Evolutionary conservation across 2,888 invertebrate species (phyloP), one percentile per base, ranked within the genome.

Genomic region (Hydriomena furcata): DNA sequence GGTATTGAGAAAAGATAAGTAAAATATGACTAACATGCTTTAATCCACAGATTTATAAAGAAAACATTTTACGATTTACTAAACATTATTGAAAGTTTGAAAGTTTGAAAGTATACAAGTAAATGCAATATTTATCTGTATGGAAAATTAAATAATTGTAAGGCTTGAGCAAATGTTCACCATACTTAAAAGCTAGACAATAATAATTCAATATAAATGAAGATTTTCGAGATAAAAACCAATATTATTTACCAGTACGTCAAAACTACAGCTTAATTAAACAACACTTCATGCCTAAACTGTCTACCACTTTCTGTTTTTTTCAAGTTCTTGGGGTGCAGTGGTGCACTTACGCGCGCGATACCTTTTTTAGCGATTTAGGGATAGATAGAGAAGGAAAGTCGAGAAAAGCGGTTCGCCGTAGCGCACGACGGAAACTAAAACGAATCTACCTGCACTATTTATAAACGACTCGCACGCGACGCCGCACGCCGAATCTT

Each of bases 371-470:
- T 24, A 23, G 5, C 10, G 20, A 30, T 23, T 10, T 21, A 13
- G 11, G 12, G 27, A 12, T n/a, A n/a, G n/a, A n/a, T n/a, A 30
- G 12, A 23, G 24, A 13, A 32, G 37, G 23, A 17, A 32, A 12
- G 40, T 28, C 38, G 36, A 28, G 23, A 28, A 17, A 20, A 17
- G 21, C 50, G 37, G 43, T 25, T 31, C 52, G 21, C 31, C 41
- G 10, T 20, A 42, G 23, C 57, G 48, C 41, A 37, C 53, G 21
- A 25, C 45, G 34, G 36, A 37, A 37, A 41, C 50, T 52, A 37
- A 47, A 36, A 32, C 36, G 4, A 38, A 38, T 38, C 55, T 45
- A 56, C 57, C 53, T 58, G 53, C 27, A 53, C 58, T 57, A 60
- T 56, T 52, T 46, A 34, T 64, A 63, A 45, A 57, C 45, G 44